phyloP scores from a whole-genome alignment of 2,888 invertebrate genomes.

The Troglohyphantes excavatus region DNA sequence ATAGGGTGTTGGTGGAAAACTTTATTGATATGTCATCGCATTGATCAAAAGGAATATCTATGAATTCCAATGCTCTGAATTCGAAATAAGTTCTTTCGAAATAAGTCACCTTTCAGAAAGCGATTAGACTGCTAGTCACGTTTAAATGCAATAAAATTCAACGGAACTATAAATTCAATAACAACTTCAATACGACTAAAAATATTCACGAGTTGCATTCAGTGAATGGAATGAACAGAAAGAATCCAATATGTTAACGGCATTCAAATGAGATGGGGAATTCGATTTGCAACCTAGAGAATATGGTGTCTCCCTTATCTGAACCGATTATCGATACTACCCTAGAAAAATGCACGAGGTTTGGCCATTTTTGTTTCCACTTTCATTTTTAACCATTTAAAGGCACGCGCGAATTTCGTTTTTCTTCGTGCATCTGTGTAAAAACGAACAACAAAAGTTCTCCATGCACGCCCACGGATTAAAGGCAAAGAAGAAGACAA shows the following conservation, averaged over 20 bases:
- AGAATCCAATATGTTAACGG: slow-evolving; percentile 30
- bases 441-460: slow-evolving; percentile 7
- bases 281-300: slow-evolving; percentile 16
- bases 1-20: no score
- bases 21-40: no score
- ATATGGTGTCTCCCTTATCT: slow-evolving; percentile 10
- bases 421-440: slow-evolving; percentile 29
- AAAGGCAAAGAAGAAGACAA: slow-evolving; percentile 27
- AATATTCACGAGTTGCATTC: background rate
- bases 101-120: no score
- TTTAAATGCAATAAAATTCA: background rate
- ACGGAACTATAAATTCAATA: background rate
- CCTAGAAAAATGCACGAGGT: slow-evolving; percentile 48
- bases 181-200: background rate
- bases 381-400: slow-evolving; percentile 66
- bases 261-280: slow-evolving; percentile 36
- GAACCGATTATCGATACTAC: slow-evolving; percentile 37
- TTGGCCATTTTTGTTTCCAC: slow-evolving; percentile 20
- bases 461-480: slow-evolving; percentile 52
- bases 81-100: no score
- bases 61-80: no score
- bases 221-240: background rate
- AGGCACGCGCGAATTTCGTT: slow-evolving; percentile 43
- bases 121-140: background rate
- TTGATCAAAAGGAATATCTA: no score